Percentiles rank a stretch among this genome's conserved stretches.
Conservation (phyloP, 2,888 invertebrate genomes). For the Hypercompe scribonia region DNA sequence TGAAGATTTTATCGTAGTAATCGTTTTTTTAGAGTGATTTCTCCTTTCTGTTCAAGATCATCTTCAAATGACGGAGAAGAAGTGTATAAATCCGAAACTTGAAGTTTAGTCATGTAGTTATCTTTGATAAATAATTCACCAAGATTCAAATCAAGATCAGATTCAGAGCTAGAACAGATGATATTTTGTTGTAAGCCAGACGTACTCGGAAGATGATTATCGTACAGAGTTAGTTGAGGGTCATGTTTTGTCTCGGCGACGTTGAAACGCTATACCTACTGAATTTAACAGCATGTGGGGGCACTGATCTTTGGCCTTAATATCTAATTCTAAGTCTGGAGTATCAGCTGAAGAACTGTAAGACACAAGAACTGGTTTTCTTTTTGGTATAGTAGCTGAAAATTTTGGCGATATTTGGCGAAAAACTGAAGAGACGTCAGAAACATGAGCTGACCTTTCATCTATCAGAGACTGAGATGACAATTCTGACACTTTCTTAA, state of each 20-base stretch:
- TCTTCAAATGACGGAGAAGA: conserved; percentile 42
- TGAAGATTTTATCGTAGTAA: conserved; percentile 24
- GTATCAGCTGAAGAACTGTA: conserved; percentile 43
- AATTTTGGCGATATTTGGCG: neutral
- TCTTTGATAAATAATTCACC: conserved; percentile 36
- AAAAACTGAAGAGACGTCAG: no score
- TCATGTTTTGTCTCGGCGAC: conserved; percentile 8
- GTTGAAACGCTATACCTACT: conserved; percentile 30
- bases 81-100: conserved; percentile 40
- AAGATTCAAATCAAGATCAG: conserved; percentile 44
- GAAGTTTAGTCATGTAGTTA: conserved; percentile 39
- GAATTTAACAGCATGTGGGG: conserved; percentile 32
- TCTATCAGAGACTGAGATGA: no score
- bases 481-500: conserved; percentile 27
- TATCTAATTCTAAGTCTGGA: conserved; percentile 40
- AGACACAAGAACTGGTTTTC: conserved; percentile 43
- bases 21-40: conserved; percentile 31
- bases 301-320: conserved; percentile 40
- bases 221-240: conserved; percentile 45
- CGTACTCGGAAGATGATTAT: conserved; percentile 45
- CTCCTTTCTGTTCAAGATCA: conserved; percentile 33
- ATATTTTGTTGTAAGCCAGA: conserved; percentile 40
- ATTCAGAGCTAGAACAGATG: conserved; percentile 35
- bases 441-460: no score
- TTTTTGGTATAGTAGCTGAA: conserved; percentile 34